These are phyloP conservation scores for Leptinotarsa lineolata DNA, from an alignment of 1,140 invertebrate genomes.

Conservation along the genomic window DNA sequence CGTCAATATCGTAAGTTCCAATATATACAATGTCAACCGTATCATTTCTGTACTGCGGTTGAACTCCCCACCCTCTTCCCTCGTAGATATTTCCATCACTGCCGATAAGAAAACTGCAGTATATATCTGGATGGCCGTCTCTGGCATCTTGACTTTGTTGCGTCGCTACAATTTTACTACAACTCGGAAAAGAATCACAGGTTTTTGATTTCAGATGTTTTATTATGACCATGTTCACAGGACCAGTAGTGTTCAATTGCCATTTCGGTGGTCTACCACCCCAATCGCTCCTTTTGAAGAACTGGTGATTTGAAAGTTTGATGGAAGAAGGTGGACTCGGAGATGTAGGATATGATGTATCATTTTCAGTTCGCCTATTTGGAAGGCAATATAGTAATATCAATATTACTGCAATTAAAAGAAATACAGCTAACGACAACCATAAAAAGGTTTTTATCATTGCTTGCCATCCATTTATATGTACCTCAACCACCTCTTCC, in stretches of 20 bases:
- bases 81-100: slow-evolving; percentile 69
- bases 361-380: background rate
- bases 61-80: slow-evolving; percentile 64
- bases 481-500: background rate
- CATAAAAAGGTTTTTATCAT: background rate
- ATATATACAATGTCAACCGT: slow-evolving; percentile 58
- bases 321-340: background rate
- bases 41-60: slow-evolving; percentile 60
- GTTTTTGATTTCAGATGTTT: slow-evolving; percentile 55
- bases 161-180: slow-evolving; percentile 54
- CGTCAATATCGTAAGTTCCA: slow-evolving; percentile 56
- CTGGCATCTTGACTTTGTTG: slow-evolving; percentile 54
- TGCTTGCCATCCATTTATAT: background rate
- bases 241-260: slow-evolving; percentile 34
- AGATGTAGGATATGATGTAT: background rate
- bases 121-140: slow-evolving; percentile 54
- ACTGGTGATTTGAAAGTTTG: background rate
- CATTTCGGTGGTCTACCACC: slow-evolving; percentile 30
- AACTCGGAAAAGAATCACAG: slow-evolving; percentile 48
- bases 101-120: slow-evolving; percentile 71
- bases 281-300: slow-evolving; percentile 30
- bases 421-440: background rate
- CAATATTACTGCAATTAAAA: background rate
- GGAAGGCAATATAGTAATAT: background rate
- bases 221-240: slow-evolving; percentile 55